Evolutionary conservation across 2,797 vertebrate species (phyloP).

Genomic region (Hyperoplus immaculatus): DNA sequence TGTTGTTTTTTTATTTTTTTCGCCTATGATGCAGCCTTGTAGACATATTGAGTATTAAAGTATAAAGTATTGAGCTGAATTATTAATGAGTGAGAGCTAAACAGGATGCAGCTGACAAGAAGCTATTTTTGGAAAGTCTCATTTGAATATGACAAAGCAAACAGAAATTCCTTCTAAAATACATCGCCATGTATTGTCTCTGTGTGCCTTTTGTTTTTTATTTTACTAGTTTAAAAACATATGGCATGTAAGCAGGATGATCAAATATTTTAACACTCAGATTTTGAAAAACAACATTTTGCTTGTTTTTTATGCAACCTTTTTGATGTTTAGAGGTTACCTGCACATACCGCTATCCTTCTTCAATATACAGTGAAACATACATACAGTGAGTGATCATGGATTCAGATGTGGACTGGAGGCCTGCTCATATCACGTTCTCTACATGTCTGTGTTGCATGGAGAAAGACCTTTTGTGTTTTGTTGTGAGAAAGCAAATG

Average conservation of each 20-base stretch:
- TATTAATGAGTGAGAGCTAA: slow-evolving; percentile 70
- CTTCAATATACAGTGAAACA: background rate
- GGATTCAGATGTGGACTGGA: slow-evolving; percentile 9
- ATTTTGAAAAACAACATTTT: background rate
- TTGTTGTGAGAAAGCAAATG: slow-evolving; percentile 18
- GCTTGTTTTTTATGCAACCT: background rate
- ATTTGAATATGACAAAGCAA: slow-evolving; percentile 57
- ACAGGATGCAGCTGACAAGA: slow-evolving; percentile 60
- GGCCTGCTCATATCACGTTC: background rate
- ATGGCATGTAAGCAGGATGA: background rate
- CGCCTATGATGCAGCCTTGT: slow-evolving; percentile 16
- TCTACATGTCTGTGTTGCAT: slow-evolving; percentile 7
- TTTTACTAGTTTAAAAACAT: slow-evolving; percentile 12
- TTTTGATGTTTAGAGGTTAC: background rate
- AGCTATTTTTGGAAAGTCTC: slow-evolving; percentile 67
- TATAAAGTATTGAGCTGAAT: slow-evolving; percentile 61
- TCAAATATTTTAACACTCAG: background rate
- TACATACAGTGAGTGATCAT: slow-evolving; percentile 1
- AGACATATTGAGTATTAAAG: too few species aligned
- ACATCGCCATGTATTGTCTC: background rate
- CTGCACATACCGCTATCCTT: background rate
- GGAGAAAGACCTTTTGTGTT: background rate
- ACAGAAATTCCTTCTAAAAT: slow-evolving; percentile 11
- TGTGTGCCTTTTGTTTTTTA: background rate
- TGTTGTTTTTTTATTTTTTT: slow-evolving; percentile 7